Evolutionary conservation across 2,888 invertebrate species (phyloP).

Genomic region (Hermaeophaga mercurialis): DNA sequence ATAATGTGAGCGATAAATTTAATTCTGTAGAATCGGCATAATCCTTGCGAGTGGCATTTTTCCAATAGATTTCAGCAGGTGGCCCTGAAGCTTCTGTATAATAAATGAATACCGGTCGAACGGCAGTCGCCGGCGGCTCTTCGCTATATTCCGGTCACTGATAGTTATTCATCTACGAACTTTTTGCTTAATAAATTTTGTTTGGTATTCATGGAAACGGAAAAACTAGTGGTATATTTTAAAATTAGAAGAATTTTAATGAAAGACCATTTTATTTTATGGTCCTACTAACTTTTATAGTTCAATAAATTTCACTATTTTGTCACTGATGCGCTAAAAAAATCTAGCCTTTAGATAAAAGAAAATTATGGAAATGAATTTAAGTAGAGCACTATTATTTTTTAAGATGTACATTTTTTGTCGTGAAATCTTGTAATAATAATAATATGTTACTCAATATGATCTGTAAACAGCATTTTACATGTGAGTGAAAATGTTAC

Average conservation of each 20-base stretch:
- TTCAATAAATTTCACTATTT: too few species aligned
- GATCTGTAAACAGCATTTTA: too few species aligned
- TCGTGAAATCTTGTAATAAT: too few species aligned
- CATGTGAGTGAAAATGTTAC: too few species aligned
- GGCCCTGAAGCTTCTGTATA: constrained; percentile 39
- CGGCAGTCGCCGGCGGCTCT: constrained; percentile 38
- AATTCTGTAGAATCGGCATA: constrained; percentile 22
- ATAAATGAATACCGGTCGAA: constrained; percentile 44
- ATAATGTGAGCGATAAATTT: constrained; percentile 25
- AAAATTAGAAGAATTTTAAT: background rate
- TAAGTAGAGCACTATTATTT: too few species aligned
- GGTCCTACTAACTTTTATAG: too few species aligned
- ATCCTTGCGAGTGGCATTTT: constrained; percentile 35
- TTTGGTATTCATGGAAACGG: constrained; percentile 9
- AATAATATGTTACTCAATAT: too few species aligned
- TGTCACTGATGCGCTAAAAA: too few species aligned
- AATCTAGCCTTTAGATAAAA: too few species aligned
- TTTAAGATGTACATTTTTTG: too few species aligned
- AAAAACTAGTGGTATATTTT: background rate
- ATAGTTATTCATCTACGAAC: constrained; percentile 17
- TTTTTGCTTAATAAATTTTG: constrained; percentile 3
- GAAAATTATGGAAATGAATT: too few species aligned
- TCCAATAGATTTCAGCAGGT: constrained; percentile 43
- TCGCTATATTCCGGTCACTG: constrained; percentile 10
- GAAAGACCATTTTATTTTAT: too few species aligned